Base-by-base conservation (phyloP, 1,140 invertebrate genomes). In the Aphidius gifuensis region DNA sequence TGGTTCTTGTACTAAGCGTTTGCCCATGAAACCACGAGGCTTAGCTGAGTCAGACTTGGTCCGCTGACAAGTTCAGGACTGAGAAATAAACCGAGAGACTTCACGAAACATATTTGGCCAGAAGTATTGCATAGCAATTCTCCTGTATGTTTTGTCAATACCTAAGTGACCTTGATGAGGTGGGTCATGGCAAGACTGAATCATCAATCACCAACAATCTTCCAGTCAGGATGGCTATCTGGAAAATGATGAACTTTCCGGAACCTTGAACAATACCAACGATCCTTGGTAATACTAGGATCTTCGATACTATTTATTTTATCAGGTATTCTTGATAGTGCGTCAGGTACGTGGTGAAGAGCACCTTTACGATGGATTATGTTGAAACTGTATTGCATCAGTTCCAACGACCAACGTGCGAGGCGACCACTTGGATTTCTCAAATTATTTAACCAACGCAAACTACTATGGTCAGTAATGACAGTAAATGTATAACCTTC, bases 391-490 rank as follows among this genome's bases (percentile, higher is more conserved):
- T 66, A 64, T 9, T 58, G 16, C 21, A 63, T 62, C 6, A 69
- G 23, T 48, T 55, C 43, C 38, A 68, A 1, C 16, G 58, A 42
- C 59, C 59, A 60, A 9, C 59, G 40, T 21, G 60, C 64, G 7
- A 65, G 48, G 32, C 66, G 54, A 40, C 64, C 65, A 7, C 54
- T 45, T 42, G 60, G 73, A 51, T 75, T 68, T 54, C 77, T 76
- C 0, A 76, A 63, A 5, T 68, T 57, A n/a, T 72, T 59, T 9
- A 83, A 63, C 71, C 75, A 83, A 48, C 66, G 67, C 4, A 82
- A 62, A 5, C 74, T 60, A n/a, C 68, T 60, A 56, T 82, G 78
- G 59, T 83, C 80, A 3, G 78, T 81, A 11, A 73, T 44, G 5
- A 81, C 68, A 5, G 50, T 73, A 57, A 83, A 81, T n/a, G 71